Evolutionary conservation across 2,797 vertebrate species (phyloP), one percentile per base, ranked within the genome.

Genomic region (Catamblyrhynchus diadema): DNA sequence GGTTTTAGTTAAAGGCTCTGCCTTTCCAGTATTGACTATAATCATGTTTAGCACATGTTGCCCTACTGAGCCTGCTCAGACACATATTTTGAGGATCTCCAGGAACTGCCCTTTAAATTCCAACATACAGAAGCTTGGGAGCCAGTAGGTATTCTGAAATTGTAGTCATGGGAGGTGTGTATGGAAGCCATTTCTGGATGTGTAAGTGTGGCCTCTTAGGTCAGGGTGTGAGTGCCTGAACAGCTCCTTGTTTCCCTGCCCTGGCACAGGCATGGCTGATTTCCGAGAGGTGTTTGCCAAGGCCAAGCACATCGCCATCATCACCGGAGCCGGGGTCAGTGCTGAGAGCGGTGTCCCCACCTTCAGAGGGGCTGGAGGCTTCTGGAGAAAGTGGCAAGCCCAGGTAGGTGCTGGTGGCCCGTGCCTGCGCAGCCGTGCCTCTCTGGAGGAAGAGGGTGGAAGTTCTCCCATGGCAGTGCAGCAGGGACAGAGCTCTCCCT

Each of bases 351-450:
- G 99, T 2, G 97, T 99, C 2, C 99, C 99, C 0, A 99, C 99
- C 28, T 99, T 99, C 98, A 97, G 99, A 95, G 99, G 98, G 70
- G 97, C 98, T 6, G 98, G 99, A 39, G 99, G 99, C 41, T 98
- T 98, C 74, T 99, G 99, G 99, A 99, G 99, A 66, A 99, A 98
- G 94, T 99, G 99, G 99, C 98, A 98, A 88, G 98, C 99, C 30
- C 99, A 99, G 98, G 99, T 99, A 71, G n/a, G 95, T 96, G 5
- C 45, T 8, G 56, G 14, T 14, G 47, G 62, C 39, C 32, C 0
- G 0, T 16, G 12, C 6, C 41, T 65, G n/a, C 0, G 0, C n/a
- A 21, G 61, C 33, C 0, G 0, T 17, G 12, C 25, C 50, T 42
- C 48, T 45, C 15, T 32, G 20, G 11, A 25, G 27, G 10, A 33